Conservation (phyloP, 2,888 invertebrate genomes). For the Scaptomyza polygonia region DNA sequence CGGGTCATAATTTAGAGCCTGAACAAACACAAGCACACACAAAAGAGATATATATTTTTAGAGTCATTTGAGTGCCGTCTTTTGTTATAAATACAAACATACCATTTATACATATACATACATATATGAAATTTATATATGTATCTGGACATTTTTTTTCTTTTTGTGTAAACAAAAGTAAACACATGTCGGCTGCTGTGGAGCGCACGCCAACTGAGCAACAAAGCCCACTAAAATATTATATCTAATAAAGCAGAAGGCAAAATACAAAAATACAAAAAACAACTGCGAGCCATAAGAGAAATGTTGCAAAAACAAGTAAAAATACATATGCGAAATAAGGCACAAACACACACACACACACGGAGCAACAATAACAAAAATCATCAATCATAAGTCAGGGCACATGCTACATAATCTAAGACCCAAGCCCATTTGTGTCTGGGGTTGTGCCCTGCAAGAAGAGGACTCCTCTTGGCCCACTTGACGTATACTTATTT, state of each 20-base stretch:
- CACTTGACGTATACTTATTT: slow-evolving; percentile 13
- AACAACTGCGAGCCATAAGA: slow-evolving; percentile 44
- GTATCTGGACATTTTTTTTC: slow-evolving; percentile 3
- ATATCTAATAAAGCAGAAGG: slow-evolving; percentile 75
- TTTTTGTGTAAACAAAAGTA: slow-evolving; percentile 59
- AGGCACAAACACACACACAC: slow-evolving; percentile 8
- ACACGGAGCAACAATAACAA: slow-evolving; percentile 59
- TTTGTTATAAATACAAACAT: slow-evolving; percentile 68
- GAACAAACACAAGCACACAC: slow-evolving; percentile 3
- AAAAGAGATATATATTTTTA: slow-evolving; percentile 46
- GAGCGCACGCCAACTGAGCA: slow-evolving; percentile 1
- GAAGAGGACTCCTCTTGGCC: background rate
- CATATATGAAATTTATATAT: slow-evolving; percentile 14
- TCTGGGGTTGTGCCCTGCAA: slow-evolving; percentile 3
- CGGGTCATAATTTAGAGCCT: slow-evolving; percentile 63
- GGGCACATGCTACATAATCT: slow-evolving; percentile 63
- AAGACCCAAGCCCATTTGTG: background rate
- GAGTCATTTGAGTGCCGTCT: slow-evolving; percentile 68
- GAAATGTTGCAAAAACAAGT: slow-evolving; percentile 37
- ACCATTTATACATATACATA: slow-evolving; percentile 23
- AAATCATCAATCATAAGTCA: slow-evolving; percentile 81
- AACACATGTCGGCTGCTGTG: slow-evolving; percentile 64
- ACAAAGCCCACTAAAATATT: slow-evolving; percentile 77
- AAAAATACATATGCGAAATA: slow-evolving; percentile 7
- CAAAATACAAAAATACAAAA: slow-evolving; percentile 55